A percentile compares a stretch with the other conserved stretches of the same genome.
Conservation (phyloP, 2,888 invertebrate genomes). For the Gerris lacustris region DNA sequence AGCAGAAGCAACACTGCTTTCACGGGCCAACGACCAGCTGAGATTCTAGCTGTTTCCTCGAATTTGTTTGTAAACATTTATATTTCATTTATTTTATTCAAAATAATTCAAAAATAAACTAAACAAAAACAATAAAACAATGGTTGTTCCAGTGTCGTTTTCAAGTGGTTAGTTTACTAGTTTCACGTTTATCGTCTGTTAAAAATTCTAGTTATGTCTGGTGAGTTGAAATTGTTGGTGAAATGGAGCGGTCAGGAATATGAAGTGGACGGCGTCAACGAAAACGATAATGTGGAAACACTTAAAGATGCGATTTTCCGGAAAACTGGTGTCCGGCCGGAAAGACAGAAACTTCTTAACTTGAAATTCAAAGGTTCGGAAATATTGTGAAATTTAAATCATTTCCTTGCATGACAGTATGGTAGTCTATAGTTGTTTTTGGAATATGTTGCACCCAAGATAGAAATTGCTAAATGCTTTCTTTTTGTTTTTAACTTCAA, state of each 20-base stretch:
- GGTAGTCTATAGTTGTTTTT: background rate
- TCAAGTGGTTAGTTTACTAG: too few species aligned
- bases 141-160: too few species aligned
- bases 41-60: too few species aligned
- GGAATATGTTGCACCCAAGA: too few species aligned
- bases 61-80: too few species aligned
- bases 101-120: too few species aligned
- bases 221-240: constrained; percentile 45
- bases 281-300: constrained; percentile 61
- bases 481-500: too few species aligned
- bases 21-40: too few species aligned
- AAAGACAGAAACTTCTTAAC: constrained; percentile 84
- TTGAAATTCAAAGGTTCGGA: constrained; percentile 75
- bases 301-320: constrained; percentile 75
- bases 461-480: too few species aligned
- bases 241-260: constrained; percentile 93
- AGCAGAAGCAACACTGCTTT: too few species aligned
- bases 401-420: background rate
- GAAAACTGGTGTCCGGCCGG: constrained; percentile 81
- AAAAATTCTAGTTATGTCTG: constrained; percentile 5
- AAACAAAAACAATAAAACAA: too few species aligned
- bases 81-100: too few species aligned
- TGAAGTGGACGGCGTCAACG: constrained; percentile 58
- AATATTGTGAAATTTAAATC: constrained; percentile 22
- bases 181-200: background rate